phyloP scores from a whole-genome alignment of 2,113 vertebrate genomes.

The Rhinoptilus africanus region DNA sequence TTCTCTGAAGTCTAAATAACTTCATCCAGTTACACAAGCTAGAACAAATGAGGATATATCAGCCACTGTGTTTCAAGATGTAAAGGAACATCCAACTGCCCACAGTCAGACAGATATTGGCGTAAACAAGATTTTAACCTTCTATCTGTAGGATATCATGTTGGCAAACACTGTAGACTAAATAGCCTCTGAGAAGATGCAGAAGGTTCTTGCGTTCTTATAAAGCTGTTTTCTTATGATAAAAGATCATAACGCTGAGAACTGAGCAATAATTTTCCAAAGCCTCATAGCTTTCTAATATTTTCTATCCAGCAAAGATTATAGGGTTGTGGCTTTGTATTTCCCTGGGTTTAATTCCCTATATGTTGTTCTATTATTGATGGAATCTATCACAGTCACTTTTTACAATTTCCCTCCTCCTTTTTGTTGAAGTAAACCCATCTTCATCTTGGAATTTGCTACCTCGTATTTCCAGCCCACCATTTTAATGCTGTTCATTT shows the following conservation, averaged over 20 bases:
- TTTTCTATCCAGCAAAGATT: background rate
- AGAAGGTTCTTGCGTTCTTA: background rate
- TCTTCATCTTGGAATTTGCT: background rate
- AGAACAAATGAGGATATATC: background rate
- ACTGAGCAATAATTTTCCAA: background rate
- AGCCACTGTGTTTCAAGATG: background rate
- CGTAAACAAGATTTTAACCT: background rate
- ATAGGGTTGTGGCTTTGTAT: background rate
- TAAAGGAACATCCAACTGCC: background rate
- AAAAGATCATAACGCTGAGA: background rate
- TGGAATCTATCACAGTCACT: fast-evolving
- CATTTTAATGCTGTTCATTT: background rate
- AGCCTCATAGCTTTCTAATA: background rate
- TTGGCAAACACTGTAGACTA: background rate
- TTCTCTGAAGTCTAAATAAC: background rate
- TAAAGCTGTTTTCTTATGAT: background rate
- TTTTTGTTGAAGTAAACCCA: background rate
- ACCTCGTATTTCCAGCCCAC: background rate
- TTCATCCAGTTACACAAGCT: background rate
- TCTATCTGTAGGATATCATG: background rate
- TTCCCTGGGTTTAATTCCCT: background rate
- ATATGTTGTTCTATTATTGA: background rate
- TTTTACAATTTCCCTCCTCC: background rate
- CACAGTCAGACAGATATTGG: background rate
- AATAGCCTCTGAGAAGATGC: background rate